Evolutionary conservation across 2,113 vertebrate species (phyloP).

Genomic region (Pithys albifrons): DNA sequence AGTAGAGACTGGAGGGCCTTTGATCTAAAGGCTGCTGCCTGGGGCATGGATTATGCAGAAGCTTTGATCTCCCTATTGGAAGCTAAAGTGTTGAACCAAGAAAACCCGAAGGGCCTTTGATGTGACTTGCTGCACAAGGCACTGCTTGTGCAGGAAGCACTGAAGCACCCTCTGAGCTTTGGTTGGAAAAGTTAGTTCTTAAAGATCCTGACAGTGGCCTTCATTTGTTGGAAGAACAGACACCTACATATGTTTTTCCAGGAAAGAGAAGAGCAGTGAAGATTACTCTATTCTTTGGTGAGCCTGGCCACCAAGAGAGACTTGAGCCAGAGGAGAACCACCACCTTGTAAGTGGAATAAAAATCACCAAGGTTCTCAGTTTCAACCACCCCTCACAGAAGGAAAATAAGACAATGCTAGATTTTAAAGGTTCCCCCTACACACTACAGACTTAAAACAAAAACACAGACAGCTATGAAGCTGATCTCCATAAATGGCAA

Average conservation of each 20-base stretch:
- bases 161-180: neutral
- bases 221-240: neutral
- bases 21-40: constrained; percentile 41
- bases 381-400: neutral
- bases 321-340: neutral
- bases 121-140: neutral
- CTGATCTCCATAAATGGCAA: neutral
- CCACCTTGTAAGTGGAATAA: neutral
- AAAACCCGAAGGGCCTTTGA: constrained; percentile 27
- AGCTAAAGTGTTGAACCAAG: constrained; percentile 39
- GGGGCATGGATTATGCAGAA: constrained; percentile 28
- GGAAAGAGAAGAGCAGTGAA: neutral
- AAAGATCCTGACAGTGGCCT: neutral
- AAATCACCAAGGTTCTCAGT: neutral
- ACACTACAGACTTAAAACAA: neutral
- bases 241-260: neutral
- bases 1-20: neutral
- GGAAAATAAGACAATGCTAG: neutral
- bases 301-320: neutral
- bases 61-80: constrained; percentile 59
- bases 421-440: neutral
- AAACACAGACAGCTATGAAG: neutral
- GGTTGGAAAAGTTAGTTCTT: neutral
- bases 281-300: neutral
- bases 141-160: neutral